Percentiles rank a stretch among this genome's conserved stretches.
Evolutionary conservation across 2,888 invertebrate species (phyloP).

Genomic region (Stratiomys singularior): DNA sequence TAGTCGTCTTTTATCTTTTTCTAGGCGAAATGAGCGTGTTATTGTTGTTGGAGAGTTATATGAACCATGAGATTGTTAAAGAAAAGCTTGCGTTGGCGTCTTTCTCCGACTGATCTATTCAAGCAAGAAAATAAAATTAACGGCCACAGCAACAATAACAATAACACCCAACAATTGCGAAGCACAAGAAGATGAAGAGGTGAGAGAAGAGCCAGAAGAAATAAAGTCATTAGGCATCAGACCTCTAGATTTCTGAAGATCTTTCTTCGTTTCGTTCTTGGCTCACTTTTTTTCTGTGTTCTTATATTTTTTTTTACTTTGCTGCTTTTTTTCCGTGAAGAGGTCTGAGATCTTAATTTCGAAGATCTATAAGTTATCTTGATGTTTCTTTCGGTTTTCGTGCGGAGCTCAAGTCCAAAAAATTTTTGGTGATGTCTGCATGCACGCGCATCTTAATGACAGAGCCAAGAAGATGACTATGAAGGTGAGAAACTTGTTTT

Average conservation of each 20-base stretch:
- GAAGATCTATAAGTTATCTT: constrained; percentile 23
- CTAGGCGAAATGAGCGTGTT: neutral
- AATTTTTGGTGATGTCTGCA: neutral
- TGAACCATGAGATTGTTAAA: constrained; percentile 9
- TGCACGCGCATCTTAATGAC: constrained; percentile 30
- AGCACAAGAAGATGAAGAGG: constrained; percentile 1
- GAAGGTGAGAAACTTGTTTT: constrained; percentile 31
- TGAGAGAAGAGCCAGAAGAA: constrained; percentile 25
- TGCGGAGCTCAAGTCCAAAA: neutral
- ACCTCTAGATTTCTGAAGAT: constrained; percentile 19
- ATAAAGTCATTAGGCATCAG: constrained; percentile 34
- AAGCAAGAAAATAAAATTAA: constrained; percentile 17
- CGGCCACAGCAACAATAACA: neutral
- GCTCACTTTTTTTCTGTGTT: no score
- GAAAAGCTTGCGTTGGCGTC: neutral
- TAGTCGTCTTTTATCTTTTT: neutral
- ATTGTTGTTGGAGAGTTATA: neutral
- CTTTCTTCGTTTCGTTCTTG: neutral
- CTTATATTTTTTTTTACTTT: constrained; percentile 3
- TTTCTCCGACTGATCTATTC: constrained; percentile 22
- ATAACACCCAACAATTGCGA: neutral
- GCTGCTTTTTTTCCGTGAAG: neutral
- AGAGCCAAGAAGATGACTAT: neutral
- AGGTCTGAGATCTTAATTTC: constrained; percentile 34
- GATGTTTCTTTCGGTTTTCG: no score